Percentiles rank a stretch among this genome's conserved stretches.
These are phyloP conservation scores for Machimus rusticus DNA, from an alignment of 2,888 invertebrate species.

Conservation along the genomic window DNA sequence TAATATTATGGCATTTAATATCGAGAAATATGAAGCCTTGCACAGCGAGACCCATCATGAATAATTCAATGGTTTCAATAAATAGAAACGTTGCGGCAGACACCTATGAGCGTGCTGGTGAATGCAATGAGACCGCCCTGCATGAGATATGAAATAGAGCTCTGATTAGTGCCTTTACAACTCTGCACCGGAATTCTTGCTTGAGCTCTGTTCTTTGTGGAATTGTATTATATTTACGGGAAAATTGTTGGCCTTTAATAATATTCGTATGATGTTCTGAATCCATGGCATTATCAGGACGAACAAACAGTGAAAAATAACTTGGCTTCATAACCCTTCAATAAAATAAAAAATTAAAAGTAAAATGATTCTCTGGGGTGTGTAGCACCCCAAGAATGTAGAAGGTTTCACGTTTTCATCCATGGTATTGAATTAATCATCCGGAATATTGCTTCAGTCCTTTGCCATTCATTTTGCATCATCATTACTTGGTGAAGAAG, in stretches of 20 bases:
- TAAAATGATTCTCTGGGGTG: neutral
- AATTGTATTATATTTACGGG: neutral
- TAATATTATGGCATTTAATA: conserved; percentile 21
- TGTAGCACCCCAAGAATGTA: neutral
- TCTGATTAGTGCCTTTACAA: neutral
- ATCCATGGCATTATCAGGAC: neutral
- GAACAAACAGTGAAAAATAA: neutral
- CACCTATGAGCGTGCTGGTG: neutral
- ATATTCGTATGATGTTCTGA: neutral
- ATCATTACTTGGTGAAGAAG: neutral
- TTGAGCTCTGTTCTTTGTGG: neutral
- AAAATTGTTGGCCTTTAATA: neutral
- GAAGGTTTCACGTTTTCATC: neutral
- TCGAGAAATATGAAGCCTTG: neutral
- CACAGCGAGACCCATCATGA: neutral
- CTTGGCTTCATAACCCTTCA: neutral
- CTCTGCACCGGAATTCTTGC: neutral
- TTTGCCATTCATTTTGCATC: neutral
- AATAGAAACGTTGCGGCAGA: neutral
- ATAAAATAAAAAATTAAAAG: too few relatives aligned
- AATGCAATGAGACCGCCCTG: neutral
- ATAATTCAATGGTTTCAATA: conserved; percentile 23
- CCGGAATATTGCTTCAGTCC: neutral
- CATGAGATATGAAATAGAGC: neutral
- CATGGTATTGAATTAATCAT: neutral